A percentile compares a stretch with the other conserved stretches of the same genome.
These are phyloP conservation scores for Nannoperca australis DNA, from an alignment of 2,797 vertebrate species.

Conservation along the genomic window DNA sequence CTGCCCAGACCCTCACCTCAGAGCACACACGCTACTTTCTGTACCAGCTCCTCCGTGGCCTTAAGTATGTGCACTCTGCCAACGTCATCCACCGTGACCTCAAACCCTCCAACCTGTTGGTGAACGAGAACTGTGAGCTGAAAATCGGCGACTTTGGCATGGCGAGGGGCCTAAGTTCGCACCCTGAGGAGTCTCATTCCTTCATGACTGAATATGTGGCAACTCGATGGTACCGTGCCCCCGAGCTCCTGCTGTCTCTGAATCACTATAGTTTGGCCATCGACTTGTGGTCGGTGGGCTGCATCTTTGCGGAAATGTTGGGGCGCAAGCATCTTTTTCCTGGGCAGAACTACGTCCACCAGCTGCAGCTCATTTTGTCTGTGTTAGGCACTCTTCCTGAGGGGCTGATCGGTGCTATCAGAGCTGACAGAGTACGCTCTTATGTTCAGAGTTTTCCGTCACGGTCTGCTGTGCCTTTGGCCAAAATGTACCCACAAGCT, in stretches of 20 bases:
- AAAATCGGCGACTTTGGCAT: slow-evolving; percentile 96
- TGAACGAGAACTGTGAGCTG: slow-evolving; percentile 95
- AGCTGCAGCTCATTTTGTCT: slow-evolving; percentile 92
- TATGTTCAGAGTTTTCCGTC: slow-evolving; percentile 91
- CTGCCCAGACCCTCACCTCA: slow-evolving; percentile 89
- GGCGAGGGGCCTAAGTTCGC: slow-evolving; percentile 92
- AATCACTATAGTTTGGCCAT: slow-evolving; percentile 94
- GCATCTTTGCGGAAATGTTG: slow-evolving; percentile 95
- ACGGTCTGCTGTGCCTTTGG: slow-evolving; percentile 87
- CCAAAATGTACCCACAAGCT: slow-evolving; percentile 88
- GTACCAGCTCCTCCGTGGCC: slow-evolving; percentile 94
- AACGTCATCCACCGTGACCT: slow-evolving; percentile 95
- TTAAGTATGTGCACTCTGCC: slow-evolving; percentile 95
- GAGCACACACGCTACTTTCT: slow-evolving; percentile 94
- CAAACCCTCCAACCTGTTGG: slow-evolving; percentile 93
- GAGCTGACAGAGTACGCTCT: slow-evolving; percentile 91
- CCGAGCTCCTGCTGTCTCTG: slow-evolving; percentile 93
- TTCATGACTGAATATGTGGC: slow-evolving; percentile 97
- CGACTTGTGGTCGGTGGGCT: slow-evolving; percentile 95
- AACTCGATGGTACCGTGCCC: slow-evolving; percentile 95
- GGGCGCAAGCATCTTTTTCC: slow-evolving; percentile 93
- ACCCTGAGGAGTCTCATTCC: slow-evolving; percentile 89
- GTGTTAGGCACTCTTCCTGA: slow-evolving; percentile 92
- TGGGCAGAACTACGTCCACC: slow-evolving; percentile 93
- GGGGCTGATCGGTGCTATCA: slow-evolving; percentile 88